These are phyloP conservation scores for Orussus abietinus DNA, from an alignment of 1,140 invertebrate genomes.

Conservation along the genomic window DNA sequence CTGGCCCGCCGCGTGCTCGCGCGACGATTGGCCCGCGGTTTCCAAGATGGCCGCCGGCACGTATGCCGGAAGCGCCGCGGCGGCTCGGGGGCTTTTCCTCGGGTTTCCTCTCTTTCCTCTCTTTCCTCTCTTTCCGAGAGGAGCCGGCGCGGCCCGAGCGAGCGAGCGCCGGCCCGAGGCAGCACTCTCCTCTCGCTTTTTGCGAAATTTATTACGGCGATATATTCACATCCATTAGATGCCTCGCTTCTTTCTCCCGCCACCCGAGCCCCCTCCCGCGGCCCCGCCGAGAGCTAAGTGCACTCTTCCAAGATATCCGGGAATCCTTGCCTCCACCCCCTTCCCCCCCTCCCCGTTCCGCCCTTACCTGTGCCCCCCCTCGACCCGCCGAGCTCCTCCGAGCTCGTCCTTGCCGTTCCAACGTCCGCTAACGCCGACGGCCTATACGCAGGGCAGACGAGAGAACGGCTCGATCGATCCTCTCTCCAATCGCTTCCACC, in stretches of 20 bases:
- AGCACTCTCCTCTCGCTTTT: constrained; percentile 33
- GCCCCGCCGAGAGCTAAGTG: constrained; percentile 31
- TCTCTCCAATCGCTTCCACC: too few relatives aligned
- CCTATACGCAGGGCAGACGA: too few relatives aligned
- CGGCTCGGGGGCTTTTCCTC: constrained; percentile 30
- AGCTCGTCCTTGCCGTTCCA: too few relatives aligned
- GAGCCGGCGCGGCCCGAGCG: constrained; percentile 23
- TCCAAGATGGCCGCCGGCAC: constrained; percentile 46
- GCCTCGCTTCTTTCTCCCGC: constrained; percentile 36
- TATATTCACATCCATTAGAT: constrained; percentile 56
- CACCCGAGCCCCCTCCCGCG: constrained; percentile 4
- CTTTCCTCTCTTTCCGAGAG: constrained; percentile 11
- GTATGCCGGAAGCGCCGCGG: constrained; percentile 43
- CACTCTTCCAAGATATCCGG: constrained; percentile 33
- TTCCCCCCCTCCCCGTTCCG: background rate
- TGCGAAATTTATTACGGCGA: constrained; percentile 54
- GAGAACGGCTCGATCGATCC: too few relatives aligned
- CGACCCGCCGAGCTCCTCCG: background rate
- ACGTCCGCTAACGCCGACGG: too few relatives aligned
- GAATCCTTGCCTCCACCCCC: constrained; percentile 14
- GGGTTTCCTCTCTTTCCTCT: constrained; percentile 19
- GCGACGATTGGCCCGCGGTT: constrained; percentile 35
- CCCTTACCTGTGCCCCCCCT: too few relatives aligned
- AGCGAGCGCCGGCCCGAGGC: constrained; percentile 1
- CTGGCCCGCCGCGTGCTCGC: constrained; percentile 16